Evolutionary conservation across 2,797 vertebrate species (phyloP).

Genomic region (Merluccius polli): DNA sequence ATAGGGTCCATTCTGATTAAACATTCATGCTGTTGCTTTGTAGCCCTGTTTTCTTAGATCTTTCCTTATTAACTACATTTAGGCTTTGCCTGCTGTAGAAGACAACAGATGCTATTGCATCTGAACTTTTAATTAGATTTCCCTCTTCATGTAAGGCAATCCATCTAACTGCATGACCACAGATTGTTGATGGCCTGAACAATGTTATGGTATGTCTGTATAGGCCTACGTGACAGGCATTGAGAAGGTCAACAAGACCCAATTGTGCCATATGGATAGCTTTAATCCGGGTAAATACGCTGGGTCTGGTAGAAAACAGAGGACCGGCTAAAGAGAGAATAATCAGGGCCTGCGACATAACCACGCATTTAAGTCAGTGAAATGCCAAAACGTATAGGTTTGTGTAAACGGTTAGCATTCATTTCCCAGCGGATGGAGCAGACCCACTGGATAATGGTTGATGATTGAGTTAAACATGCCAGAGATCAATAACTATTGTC

Average conservation of each 20-base stretch:
- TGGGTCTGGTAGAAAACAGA: neutral
- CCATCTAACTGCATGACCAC: neutral
- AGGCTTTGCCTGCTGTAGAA: neutral
- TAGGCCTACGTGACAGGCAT: neutral
- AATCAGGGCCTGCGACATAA: slow-evolving; percentile 1
- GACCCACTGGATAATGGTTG: slow-evolving; percentile 21
- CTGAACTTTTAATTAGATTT: neutral
- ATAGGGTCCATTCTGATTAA: no score
- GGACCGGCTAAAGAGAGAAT: neutral
- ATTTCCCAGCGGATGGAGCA: slow-evolving; percentile 35
- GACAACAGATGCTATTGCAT: neutral
- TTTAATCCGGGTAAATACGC: neutral
- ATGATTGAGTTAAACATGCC: slow-evolving; percentile 17
- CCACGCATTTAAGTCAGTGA: slow-evolving; percentile 9
- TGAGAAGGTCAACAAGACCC: neutral
- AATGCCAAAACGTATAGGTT: slow-evolving; percentile 6
- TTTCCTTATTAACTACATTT: neutral
- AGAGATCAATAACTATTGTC: slow-evolving; percentile 21
- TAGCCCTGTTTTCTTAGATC: neutral
- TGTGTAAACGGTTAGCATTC: slow-evolving; percentile 27
- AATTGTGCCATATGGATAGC: neutral
- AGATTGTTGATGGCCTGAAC: neutral
- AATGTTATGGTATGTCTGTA: neutral
- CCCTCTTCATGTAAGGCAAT: no score
- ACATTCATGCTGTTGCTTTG: no score